Evolutionary conservation across 2,113 vertebrate genomes (phyloP).

Genomic region (Phalacrocorax carbo): DNA sequence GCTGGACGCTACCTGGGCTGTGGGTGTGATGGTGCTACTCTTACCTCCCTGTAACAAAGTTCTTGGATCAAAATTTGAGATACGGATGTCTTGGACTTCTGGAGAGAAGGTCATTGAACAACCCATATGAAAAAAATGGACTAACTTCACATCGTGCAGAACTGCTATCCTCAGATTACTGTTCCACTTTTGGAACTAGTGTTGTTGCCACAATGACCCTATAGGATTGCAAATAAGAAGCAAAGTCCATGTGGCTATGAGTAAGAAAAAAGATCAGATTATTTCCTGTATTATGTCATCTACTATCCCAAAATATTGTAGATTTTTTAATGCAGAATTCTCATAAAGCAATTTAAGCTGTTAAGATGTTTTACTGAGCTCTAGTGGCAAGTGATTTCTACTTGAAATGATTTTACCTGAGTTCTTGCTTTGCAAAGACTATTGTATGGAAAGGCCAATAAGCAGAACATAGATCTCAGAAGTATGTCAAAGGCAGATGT

Average conservation of each 20-base stretch:
- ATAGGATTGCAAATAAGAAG: not conserved
- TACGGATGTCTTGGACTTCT: not conserved
- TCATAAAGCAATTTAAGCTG: not conserved
- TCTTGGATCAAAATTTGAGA: not conserved
- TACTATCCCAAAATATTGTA: not conserved
- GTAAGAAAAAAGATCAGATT: not conserved
- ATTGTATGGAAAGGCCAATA: not conserved
- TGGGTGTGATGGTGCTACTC: not conserved
- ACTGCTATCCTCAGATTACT: not conserved
- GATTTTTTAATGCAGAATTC: not conserved
- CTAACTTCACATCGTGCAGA: not conserved
- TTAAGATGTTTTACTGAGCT: not conserved
- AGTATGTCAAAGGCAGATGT: conserved; percentile 44
- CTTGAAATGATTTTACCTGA: not conserved
- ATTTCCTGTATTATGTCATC: not conserved
- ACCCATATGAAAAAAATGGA: not conserved
- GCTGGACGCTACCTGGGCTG: not conserved
- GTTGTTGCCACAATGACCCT: not conserved
- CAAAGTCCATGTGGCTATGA: not conserved
- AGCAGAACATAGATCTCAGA: conserved; percentile 13
- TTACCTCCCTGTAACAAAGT: not conserved
- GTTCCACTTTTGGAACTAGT: not conserved
- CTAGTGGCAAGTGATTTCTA: not conserved
- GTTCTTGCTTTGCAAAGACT: not conserved
- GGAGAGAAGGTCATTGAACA: not conserved